These are phyloP conservation scores for Stenodera caucasica DNA, from an alignment of 2,888 invertebrate genomes.

Conservation along the genomic window DNA sequence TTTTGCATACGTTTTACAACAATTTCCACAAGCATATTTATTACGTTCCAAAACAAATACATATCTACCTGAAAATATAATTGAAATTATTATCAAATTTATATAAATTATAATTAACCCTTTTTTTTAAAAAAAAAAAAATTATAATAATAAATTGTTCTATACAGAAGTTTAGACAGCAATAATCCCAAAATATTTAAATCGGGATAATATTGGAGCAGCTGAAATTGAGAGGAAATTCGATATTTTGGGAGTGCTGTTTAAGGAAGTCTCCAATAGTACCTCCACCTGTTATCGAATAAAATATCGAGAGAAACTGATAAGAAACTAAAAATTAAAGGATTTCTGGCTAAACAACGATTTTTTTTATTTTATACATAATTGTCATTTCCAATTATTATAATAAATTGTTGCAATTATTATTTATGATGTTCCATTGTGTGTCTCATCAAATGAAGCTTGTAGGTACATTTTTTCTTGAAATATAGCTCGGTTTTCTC, in stretches of 20 bases:
- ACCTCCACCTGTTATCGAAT: conserved; percentile 1
- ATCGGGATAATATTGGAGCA: not conserved
- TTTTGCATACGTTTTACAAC: conserved; percentile 38
- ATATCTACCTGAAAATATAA: not conserved
- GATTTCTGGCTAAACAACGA: too few relatives aligned
- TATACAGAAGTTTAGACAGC: not conserved
- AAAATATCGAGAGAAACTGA: not conserved
- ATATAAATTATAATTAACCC: not conserved
- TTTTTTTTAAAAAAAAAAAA: not conserved
- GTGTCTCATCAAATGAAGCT: too few relatives aligned
- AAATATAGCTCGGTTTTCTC: too few relatives aligned
- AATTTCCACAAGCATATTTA: conserved; percentile 32
- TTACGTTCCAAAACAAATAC: conserved; percentile 20
- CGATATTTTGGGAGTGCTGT: not conserved
- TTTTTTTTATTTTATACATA: too few relatives aligned
- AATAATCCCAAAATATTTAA: not conserved
- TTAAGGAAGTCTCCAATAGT: not conserved
- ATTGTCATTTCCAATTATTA: too few relatives aligned
- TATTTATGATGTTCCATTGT: too few relatives aligned
- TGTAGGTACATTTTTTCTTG: too few relatives aligned
- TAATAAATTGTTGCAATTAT: too few relatives aligned
- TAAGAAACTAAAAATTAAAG: conserved; percentile 11
- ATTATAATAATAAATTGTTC: not conserved
- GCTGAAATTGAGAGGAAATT: not conserved
- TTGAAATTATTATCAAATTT: not conserved